A percentile compares a stretch with the other conserved stretches of the same genome.
These are phyloP conservation scores for Bellardia pandia DNA, from an alignment of 2,888 invertebrate genomes.

Conservation along the genomic window DNA sequence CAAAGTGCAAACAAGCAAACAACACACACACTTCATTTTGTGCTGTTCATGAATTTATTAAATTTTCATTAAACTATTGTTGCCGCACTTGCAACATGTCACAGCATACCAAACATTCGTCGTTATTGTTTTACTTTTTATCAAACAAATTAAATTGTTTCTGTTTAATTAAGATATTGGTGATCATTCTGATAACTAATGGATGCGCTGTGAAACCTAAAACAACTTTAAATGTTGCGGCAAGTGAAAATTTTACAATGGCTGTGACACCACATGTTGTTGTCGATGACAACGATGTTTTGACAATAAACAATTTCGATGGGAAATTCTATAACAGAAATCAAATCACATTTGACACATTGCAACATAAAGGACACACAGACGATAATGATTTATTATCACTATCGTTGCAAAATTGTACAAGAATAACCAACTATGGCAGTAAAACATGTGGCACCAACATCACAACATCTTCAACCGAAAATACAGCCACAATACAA, in stretches of 20 bases:
- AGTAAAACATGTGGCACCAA: slow-evolving; percentile 9
- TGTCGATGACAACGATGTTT: slow-evolving; percentile 16
- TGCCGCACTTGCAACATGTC: slow-evolving; percentile 38
- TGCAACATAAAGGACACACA: slow-evolving; percentile 18
- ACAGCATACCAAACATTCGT: background rate
- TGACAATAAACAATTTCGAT: slow-evolving; percentile 47
- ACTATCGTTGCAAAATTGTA: slow-evolving; percentile 13
- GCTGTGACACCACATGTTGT: slow-evolving; percentile 20
- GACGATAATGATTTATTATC: slow-evolving; percentile 51
- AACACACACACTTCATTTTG: slow-evolving; percentile 14
- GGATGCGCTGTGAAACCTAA: background rate
- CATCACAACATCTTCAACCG: background rate
- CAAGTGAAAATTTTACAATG: slow-evolving; percentile 19
- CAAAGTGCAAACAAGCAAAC: slow-evolving; percentile 42
- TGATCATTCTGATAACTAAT: slow-evolving; percentile 24
- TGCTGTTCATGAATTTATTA: slow-evolving; percentile 30
- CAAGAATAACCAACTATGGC: slow-evolving; percentile 12
- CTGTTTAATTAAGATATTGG: slow-evolving; percentile 35
- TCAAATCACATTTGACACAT: slow-evolving; percentile 52
- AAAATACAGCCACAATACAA: slow-evolving; percentile 4
- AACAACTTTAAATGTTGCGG: background rate
- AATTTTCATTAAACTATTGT: slow-evolving; percentile 29
- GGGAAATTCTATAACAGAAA: slow-evolving; percentile 48
- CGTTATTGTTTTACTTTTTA: slow-evolving; percentile 2
- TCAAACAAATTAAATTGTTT: slow-evolving; percentile 26